Conservation (phyloP, 2,888 invertebrate species). For the Temnothorax rugatulus region DNA sequence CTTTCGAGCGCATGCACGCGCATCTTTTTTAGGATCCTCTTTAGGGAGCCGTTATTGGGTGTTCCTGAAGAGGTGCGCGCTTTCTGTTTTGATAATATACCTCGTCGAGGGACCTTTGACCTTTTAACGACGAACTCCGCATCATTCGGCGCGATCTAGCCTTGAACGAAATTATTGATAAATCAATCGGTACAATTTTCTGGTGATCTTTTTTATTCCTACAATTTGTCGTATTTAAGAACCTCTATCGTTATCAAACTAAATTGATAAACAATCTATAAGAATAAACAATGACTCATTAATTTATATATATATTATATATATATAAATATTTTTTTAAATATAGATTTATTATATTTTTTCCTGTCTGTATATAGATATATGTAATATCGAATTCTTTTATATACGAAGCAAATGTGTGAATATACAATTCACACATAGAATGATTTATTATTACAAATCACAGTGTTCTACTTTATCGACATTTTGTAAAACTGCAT, state of each 20-base stretch:
- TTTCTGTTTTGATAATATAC: not conserved
- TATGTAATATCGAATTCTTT: not conserved
- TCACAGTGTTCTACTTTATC: constrained; percentile 6
- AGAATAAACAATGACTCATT: not conserved
- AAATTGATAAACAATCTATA: not conserved
- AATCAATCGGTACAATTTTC: not conserved
- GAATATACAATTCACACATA: not conserved
- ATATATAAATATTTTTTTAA: too few relatives aligned
- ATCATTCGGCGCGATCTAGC: not conserved
- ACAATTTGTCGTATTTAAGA: not conserved
- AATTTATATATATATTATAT: not conserved
- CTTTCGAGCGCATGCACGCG: constrained; percentile 18
- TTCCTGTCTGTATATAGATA: not conserved
- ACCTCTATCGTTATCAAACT: not conserved
- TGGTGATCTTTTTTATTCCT: not conserved
- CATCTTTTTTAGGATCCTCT: constrained; percentile 35
- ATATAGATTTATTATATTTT: too few relatives aligned
- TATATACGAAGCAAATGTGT: not conserved
- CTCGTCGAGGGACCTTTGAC: not conserved
- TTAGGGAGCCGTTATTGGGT: not conserved
- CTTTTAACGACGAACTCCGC: not conserved
- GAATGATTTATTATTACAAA: not conserved
- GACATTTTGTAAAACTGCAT: not conserved
- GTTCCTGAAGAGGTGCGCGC: not conserved
- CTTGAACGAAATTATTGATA: constrained; percentile 12